These are phyloP conservation scores for Dasyornis broadbenti DNA, from an alignment of 2,113 vertebrate genomes.

Conservation along the genomic window DNA sequence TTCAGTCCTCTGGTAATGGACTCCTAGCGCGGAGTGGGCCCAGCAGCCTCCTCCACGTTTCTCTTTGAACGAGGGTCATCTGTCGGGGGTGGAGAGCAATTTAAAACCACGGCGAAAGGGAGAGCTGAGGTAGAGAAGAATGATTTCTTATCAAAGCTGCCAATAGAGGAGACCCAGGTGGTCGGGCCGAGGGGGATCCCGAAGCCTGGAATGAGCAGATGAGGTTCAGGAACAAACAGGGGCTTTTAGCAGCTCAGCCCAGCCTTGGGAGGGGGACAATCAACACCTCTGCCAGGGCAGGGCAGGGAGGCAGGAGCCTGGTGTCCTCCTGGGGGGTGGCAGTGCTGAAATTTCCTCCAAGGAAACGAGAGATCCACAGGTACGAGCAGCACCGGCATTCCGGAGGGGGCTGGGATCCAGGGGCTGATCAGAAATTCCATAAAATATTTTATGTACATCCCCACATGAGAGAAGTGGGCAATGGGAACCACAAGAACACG, in stretches of 20 bases:
- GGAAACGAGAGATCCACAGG: not conserved
- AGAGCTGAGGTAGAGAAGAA: conserved; percentile 49
- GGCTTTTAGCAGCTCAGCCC: too few relatives aligned
- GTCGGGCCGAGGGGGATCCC: conserved; percentile 68
- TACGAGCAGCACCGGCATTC: fast-evolving
- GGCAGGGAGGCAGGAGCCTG: too few relatives aligned
- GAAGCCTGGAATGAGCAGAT: not conserved
- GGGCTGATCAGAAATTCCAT: fast-evolving
- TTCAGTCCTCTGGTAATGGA: conserved; percentile 54
- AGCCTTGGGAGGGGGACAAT: too few relatives aligned
- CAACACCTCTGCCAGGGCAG: too few relatives aligned
- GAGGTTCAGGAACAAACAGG: too few relatives aligned
- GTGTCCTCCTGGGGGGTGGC: not conserved
- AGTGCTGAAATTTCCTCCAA: not conserved
- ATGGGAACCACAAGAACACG: fast-evolving
- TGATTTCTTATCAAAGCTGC: conserved; percentile 80
- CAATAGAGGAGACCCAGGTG: conserved; percentile 79
- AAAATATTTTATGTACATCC: fast-evolving
- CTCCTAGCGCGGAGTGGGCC: conserved; percentile 8
- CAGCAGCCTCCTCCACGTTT: conserved; percentile 58
- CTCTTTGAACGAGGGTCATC: conserved; percentile 84
- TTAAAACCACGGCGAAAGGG: conserved; percentile 85
- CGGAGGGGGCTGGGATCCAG: not conserved
- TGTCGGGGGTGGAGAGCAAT: conserved; percentile 82
- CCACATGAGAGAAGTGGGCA: fast-evolving